These are phyloP conservation scores for Apis dorsata DNA, from an alignment of 1,140 invertebrate genomes.

Conservation along the genomic window DNA sequence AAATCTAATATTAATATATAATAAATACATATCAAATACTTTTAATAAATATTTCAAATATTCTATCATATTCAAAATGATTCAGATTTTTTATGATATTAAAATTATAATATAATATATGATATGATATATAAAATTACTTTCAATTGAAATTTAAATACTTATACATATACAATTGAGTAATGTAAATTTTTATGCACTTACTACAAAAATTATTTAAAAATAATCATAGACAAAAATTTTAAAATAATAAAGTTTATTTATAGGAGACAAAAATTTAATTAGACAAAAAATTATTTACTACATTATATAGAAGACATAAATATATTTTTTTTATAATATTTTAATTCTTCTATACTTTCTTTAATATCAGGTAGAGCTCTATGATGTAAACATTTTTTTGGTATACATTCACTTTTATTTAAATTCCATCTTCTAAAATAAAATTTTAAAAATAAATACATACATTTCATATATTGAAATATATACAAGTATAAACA, in stretches of 20 bases:
- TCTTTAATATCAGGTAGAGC: slow-evolving; percentile 92
- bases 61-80: no score
- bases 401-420: slow-evolving; percentile 81
- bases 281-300: no score
- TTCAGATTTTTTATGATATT: no score
- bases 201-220: neutral
- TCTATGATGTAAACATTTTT: slow-evolving; percentile 86
- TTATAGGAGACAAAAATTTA: no score
- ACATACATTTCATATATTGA: no score
- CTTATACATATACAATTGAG: neutral
- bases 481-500: neutral
- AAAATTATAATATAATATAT: no score
- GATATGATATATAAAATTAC: no score
- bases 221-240: no score
- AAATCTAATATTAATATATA: no score
- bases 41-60: no score
- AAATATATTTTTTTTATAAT: slow-evolving; percentile 85
- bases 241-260: no score
- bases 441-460: neutral
- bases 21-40: no score
- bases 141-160: neutral
- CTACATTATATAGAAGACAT: slow-evolving; percentile 51
- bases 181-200: neutral
- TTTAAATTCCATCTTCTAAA: slow-evolving; percentile 87
- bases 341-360: slow-evolving; percentile 90